Evolutionary conservation across 2,888 invertebrate genomes (phyloP).

Genomic region (Macrostomum cliftonense): DNA sequence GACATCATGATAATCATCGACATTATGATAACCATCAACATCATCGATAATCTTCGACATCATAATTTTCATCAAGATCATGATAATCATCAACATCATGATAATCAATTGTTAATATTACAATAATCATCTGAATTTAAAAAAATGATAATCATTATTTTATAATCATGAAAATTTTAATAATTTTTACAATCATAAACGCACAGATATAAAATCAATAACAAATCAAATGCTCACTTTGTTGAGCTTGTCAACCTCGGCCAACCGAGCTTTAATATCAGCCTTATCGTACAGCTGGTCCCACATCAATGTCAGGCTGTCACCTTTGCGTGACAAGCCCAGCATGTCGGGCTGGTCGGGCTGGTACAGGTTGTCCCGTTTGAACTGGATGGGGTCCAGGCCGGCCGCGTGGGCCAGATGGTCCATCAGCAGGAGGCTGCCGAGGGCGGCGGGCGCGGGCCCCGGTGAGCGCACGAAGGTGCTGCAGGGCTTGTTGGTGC

Average conservation of each 20-base stretch:
- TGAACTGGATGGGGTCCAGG: slow-evolving; percentile 30
- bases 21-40: too few relatives aligned
- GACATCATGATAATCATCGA: too few relatives aligned
- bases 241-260: slow-evolving; percentile 19
- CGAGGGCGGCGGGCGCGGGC: slow-evolving; percentile 31
- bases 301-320: slow-evolving; percentile 21
- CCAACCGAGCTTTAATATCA: slow-evolving; percentile 20
- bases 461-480: slow-evolving; percentile 17
- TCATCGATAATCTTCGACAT: too few relatives aligned
- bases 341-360: slow-evolving; percentile 12
- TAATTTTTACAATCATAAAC: too few relatives aligned
- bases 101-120: too few relatives aligned
- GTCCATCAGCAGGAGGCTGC: slow-evolving; percentile 39
- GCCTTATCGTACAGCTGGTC: slow-evolving; percentile 19
- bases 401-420: slow-evolving; percentile 32
- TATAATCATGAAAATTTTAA: too few relatives aligned
- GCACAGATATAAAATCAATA: too few relatives aligned
- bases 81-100: too few relatives aligned
- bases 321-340: slow-evolving; percentile 14
- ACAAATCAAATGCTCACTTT: slow-evolving; percentile 14
- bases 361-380: slow-evolving; percentile 22
- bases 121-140: too few relatives aligned
- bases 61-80: too few relatives aligned
- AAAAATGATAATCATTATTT: too few relatives aligned
- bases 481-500: neutral